Conservation (phyloP, 2,888 invertebrate species). For the Meliscaeva auricollis region DNA sequence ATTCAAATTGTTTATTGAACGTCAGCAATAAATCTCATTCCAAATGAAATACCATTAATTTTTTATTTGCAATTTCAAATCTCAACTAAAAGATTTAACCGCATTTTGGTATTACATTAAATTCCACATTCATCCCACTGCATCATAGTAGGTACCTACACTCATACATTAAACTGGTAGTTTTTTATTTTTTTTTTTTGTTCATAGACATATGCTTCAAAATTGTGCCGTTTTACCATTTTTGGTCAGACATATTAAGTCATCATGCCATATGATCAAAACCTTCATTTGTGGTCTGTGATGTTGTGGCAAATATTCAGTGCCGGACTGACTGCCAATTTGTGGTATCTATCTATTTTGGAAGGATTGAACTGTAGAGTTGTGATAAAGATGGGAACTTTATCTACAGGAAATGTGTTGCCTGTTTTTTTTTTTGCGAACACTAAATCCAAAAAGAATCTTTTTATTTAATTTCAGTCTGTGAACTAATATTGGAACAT, state of each 20-base stretch:
- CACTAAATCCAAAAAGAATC: too few species aligned
- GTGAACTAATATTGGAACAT: too few species aligned
- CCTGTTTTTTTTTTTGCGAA: too few species aligned
- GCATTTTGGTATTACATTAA: conserved; percentile 51
- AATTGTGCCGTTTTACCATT: conserved; percentile 75
- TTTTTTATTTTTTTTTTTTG: conserved; percentile 11
- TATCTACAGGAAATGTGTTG: too few species aligned
- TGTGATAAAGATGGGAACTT: too few species aligned
- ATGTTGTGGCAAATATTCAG: conserved; percentile 10
- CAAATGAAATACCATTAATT: conserved; percentile 33
- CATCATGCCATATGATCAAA: conserved; percentile 75
- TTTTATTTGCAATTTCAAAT: conserved; percentile 13
- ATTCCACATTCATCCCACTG: conserved; percentile 51
- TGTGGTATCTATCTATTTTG: too few species aligned
- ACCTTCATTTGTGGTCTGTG: conserved; percentile 70
- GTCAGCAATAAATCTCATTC: conserved; percentile 53
- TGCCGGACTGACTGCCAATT: background rate
- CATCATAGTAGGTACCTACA: background rate
- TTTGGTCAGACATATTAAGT: conserved; percentile 76
- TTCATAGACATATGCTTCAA: conserved; percentile 44
- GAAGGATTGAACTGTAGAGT: too few species aligned
- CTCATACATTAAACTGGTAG: conserved; percentile 7
- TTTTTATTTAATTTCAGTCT: too few species aligned
- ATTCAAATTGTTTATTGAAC: conserved; percentile 56
- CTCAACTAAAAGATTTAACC: conserved; percentile 20